A percentile compares a stretch with the other conserved stretches of the same genome.
These are phyloP conservation scores for Lophius piscatorius DNA, from an alignment of 2,113 vertebrate species.

Conservation along the genomic window DNA sequence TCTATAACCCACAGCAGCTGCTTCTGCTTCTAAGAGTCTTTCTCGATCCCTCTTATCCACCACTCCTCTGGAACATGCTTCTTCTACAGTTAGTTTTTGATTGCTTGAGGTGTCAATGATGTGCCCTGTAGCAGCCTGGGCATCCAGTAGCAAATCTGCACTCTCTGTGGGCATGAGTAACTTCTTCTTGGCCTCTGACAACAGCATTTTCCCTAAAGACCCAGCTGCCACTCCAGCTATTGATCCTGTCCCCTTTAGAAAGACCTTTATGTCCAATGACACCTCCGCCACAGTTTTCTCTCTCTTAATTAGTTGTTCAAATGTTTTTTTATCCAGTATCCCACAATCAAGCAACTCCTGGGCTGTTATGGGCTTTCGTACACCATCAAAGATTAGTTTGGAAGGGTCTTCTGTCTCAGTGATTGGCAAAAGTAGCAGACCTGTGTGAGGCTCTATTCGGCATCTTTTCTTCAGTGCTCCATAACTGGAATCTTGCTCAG, in stretches of 20 bases:
- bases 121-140: slow-evolving; percentile 90
- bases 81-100: slow-evolving; percentile 84
- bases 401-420: slow-evolving; percentile 81
- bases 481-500: slow-evolving; percentile 84
- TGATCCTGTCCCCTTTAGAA: slow-evolving; percentile 77
- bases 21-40: slow-evolving; percentile 82
- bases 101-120: slow-evolving; percentile 87
- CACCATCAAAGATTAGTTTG: slow-evolving; percentile 87
- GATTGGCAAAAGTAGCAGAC: slow-evolving; percentile 85
- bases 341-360: slow-evolving; percentile 85
- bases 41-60: slow-evolving; percentile 85
- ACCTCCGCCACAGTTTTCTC: slow-evolving; percentile 86
- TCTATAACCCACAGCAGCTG: slow-evolving; percentile 87
- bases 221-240: slow-evolving; percentile 75
- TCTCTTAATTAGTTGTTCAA: slow-evolving; percentile 84
- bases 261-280: slow-evolving; percentile 80
- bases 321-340: slow-evolving; percentile 82
- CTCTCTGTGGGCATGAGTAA: slow-evolving; percentile 30
- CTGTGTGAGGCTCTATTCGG: slow-evolving; percentile 86
- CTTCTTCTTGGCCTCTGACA: slow-evolving; percentile 57
- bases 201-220: slow-evolving; percentile 34
- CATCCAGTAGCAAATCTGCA: slow-evolving; percentile 71
- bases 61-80: slow-evolving; percentile 83
- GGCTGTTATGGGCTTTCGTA: slow-evolving; percentile 84
- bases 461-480: slow-evolving; percentile 85